Evolutionary conservation across 2,113 vertebrate species (phyloP), one percentile per base, ranked within the genome.

Genomic region (Malurus melanocephalus): DNA sequence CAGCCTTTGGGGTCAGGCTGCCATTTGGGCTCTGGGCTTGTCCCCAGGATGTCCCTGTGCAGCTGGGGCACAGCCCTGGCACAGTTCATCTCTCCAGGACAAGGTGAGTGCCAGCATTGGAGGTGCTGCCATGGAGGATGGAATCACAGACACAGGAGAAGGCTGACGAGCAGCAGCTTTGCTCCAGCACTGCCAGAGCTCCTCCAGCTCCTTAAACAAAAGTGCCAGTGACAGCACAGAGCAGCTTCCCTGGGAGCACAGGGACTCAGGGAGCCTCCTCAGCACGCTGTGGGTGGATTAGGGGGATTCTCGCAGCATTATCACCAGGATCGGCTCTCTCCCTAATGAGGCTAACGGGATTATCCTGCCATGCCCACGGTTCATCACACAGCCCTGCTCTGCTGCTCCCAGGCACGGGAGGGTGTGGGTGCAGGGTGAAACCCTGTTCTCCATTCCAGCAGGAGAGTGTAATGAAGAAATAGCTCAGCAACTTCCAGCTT

Each of bases 51-150:
- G 3, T 64, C 6, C 16, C 33, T 42, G 43, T 6, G 17, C 5
- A 11, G 23, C 73, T 30, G 30, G 20, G 38, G 3, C 51, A 26
- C 7, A 20, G 51, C 22, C 26, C 17, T 2, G 10, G 69, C 21
- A 42, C 19, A 19, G 43, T 46, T 10, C 45, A 16, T 32, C 46
- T 24, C 51, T 52, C 19, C 5, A 9, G 64, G 40, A 52, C 6
- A 3, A 42, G 12, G 21, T 0, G 11, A 42, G 62, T 2, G 3
- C 19, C 49, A 49, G 40, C 3, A 0, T 1, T 11, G 60, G 71
- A 67, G 53, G 26, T 57, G 65, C 75, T 42, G 75, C 75, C 1
- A 0, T 10, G 5, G 46, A 61, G 56, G 2, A 65, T 24, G 32
- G 46, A 77, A 24, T 22, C 21, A 5, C 0, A 0, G 60, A 30